phyloP scores from a whole-genome alignment of 1,140 invertebrate genomes.

The Linepithema humile region DNA sequence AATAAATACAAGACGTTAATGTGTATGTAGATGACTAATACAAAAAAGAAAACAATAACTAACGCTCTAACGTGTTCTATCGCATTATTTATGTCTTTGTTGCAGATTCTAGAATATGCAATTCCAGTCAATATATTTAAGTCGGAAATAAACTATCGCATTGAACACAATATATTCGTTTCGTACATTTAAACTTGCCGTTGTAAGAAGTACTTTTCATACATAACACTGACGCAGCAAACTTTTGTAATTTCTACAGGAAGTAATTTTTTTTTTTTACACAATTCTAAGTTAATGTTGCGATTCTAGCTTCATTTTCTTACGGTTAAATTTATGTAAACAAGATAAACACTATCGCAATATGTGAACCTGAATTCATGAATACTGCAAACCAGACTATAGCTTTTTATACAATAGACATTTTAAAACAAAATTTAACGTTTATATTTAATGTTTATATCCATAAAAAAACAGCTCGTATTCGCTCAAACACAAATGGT shows the following conservation, averaged over 20 bases:
- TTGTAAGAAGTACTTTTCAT: neutral
- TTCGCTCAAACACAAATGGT: slow-evolving; percentile 22
- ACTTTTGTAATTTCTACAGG: neutral
- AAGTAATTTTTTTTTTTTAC: neutral
- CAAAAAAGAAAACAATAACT: slow-evolving; percentile 40
- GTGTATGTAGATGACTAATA: slow-evolving; percentile 50
- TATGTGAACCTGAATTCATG: slow-evolving; percentile 28
- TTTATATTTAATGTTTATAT: slow-evolving; percentile 18
- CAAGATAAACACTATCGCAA: slow-evolving; percentile 31
- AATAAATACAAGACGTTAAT: slow-evolving; percentile 68
- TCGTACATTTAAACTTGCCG: slow-evolving; percentile 20
- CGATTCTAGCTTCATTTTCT: neutral
- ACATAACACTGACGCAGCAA: neutral
- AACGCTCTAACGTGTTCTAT: slow-evolving; percentile 42
- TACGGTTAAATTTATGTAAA: slow-evolving; percentile 31
- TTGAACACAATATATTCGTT: slow-evolving; percentile 20
- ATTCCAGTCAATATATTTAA: slow-evolving; percentile 22
- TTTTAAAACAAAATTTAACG: slow-evolving; percentile 28
- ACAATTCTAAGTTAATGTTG: neutral
- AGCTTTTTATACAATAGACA: slow-evolving; percentile 21
- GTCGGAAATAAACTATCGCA: slow-evolving; percentile 11
- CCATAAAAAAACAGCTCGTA: slow-evolving; percentile 26
- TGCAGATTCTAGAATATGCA: slow-evolving; percentile 26
- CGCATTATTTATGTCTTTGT: slow-evolving; percentile 43
- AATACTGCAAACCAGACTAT: slow-evolving; percentile 38